Percentiles rank a stretch among this genome's conserved stretches.
Evolutionary conservation across 2,113 vertebrate species (phyloP).

Genomic region (Pteruthius melanotis): DNA sequence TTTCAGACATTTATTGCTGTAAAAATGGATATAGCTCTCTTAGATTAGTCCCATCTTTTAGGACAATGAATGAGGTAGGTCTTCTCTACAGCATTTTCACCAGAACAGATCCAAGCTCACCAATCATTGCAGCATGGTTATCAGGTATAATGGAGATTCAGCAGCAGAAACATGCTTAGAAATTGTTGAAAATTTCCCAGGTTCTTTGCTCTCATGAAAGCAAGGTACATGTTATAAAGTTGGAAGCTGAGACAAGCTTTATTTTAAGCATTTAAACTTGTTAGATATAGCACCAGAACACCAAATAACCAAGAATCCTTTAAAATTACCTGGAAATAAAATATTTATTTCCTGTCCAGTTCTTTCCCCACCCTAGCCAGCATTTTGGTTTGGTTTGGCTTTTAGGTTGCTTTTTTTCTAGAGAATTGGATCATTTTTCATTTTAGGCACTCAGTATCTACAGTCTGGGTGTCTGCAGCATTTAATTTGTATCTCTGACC

Average conservation of each 20-base stretch:
- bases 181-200: neutral
- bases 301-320: neutral
- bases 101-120: neutral
- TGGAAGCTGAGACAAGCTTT: neutral
- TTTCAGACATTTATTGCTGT: neutral
- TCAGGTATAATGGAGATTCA: neutral
- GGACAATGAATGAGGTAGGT: neutral
- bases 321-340: neutral
- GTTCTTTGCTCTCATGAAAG: neutral
- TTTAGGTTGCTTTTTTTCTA: neutral
- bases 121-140: neutral
- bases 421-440: neutral
- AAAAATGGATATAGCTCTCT: neutral
- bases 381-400: neutral
- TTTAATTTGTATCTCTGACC: neutral
- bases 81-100: neutral
- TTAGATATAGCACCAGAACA: neutral
- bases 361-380: neutral
- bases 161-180: neutral
- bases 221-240: neutral
- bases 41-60: neutral
- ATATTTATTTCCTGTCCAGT: neutral
- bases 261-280: neutral
- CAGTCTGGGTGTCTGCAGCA: neutral
- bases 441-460: neutral